Conservation (phyloP, 2,797 vertebrate genomes). For the Danio kyathit region DNA sequence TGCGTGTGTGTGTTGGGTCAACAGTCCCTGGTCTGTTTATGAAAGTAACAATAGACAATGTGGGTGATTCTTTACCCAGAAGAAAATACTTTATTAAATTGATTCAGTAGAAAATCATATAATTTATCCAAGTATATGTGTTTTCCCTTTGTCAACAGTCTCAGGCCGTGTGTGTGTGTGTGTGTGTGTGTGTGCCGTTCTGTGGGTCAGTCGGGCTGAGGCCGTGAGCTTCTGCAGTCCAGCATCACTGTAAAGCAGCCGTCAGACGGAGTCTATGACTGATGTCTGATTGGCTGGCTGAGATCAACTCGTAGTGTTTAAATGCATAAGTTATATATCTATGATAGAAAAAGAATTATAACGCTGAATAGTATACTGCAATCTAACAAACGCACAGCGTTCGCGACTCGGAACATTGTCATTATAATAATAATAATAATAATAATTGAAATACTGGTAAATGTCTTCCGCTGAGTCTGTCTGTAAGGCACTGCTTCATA, state of each 20-base stretch:
- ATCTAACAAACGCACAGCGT: slow-evolving; percentile 99
- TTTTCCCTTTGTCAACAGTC: slow-evolving; percentile 64
- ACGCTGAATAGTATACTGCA: slow-evolving; percentile 86
- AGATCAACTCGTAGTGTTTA: slow-evolving; percentile 97
- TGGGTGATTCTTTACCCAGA: slow-evolving; percentile 4
- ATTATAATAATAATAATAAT: slow-evolving; percentile 63
- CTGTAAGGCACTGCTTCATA: slow-evolving; percentile 62
- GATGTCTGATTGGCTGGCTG: slow-evolving; percentile 87
- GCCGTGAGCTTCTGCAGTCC: slow-evolving; percentile 83
- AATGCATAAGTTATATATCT: slow-evolving; percentile 96
- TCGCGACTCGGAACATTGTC: slow-evolving; percentile 82
- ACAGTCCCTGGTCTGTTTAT: neutral
- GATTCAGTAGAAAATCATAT: slow-evolving; percentile 68
- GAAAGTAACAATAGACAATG: neutral
- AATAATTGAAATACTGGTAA: slow-evolving; percentile 66
- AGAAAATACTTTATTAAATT: slow-evolving; percentile 70
- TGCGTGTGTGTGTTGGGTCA: neutral
- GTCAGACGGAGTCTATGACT: slow-evolving; percentile 43
- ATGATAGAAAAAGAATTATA: slow-evolving; percentile 87
- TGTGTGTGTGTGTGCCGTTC: slow-evolving; percentile 49
- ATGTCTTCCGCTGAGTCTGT: slow-evolving; percentile 60
- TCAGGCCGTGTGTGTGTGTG: slow-evolving; percentile 60
- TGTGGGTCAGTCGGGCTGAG: slow-evolving; percentile 55
- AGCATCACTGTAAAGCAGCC: slow-evolving; percentile 81
- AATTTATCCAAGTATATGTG: slow-evolving; percentile 65